Percentiles rank a stretch among this genome's conserved stretches.
Evolutionary conservation across 2,113 vertebrate genomes (phyloP).

Genomic region (Odocoileus virginianus): DNA sequence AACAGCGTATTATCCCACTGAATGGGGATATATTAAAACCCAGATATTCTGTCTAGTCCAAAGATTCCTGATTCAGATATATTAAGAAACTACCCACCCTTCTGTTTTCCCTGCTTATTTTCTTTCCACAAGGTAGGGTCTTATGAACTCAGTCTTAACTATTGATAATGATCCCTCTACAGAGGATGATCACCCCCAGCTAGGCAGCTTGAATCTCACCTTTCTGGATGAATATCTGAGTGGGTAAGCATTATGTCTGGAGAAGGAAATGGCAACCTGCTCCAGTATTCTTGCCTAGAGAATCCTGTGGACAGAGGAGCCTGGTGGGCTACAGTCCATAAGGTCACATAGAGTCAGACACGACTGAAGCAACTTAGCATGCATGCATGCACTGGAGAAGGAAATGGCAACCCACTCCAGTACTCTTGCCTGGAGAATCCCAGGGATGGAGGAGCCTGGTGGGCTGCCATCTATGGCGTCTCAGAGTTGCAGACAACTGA

Average conservation of each 20-base stretch:
- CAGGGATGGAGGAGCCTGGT: no score
- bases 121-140: not conserved
- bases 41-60: not conserved
- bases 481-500: rapidly evolving
- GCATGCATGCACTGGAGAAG: not conserved
- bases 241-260: not conserved
- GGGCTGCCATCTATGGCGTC: not conserved
- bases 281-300: not conserved
- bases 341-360: not conserved
- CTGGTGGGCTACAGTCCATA: not conserved
- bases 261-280: not conserved
- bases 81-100: not conserved
- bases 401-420: not conserved
- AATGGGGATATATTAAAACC: not conserved
- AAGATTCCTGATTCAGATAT: not conserved
- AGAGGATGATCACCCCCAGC: not conserved
- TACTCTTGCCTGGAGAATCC: no score
- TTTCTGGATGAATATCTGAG: not conserved
- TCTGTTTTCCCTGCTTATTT: not conserved
- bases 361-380: not conserved
- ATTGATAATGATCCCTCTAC: not conserved
- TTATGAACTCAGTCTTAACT: not conserved
- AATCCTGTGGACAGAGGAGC: not conserved
- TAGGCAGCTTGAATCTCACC: not conserved
- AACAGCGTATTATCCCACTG: not conserved